phyloP scores from a whole-genome alignment of 2,888 invertebrate genomes.

The Ophraella communa region DNA sequence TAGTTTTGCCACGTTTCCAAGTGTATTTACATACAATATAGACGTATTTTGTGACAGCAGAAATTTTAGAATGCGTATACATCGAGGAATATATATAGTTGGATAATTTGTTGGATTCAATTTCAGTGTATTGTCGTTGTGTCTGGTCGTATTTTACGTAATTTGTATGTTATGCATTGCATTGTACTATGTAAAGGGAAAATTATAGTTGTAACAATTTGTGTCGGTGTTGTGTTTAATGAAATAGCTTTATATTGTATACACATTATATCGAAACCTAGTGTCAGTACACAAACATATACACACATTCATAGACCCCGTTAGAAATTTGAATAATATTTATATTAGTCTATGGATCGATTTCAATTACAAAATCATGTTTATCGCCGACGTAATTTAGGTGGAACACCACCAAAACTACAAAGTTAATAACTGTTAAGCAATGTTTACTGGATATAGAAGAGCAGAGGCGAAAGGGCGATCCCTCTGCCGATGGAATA shows the following conservation, averaged over 20 bases:
- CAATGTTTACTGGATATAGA: background rate
- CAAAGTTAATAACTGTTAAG: background rate
- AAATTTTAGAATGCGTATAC: slow-evolving; percentile 14
- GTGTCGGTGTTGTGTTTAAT: background rate
- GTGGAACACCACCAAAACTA: too few species aligned
- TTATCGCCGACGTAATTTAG: too few species aligned
- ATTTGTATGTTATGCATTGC: slow-evolving; percentile 11
- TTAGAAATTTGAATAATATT: too few species aligned
- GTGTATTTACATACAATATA: slow-evolving; percentile 11
- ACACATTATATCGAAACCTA: background rate
- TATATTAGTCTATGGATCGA: too few species aligned
- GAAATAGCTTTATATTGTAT: background rate
- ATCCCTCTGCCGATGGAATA: background rate
- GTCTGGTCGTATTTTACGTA: slow-evolving; percentile 15
- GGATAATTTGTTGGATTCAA: slow-evolving; percentile 22
- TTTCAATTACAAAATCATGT: too few species aligned
- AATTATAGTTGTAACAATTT: slow-evolving; percentile 7
- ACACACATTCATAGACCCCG: background rate
- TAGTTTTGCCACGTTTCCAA: background rate
- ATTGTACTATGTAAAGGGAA: background rate
- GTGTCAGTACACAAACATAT: background rate
- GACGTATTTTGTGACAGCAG: slow-evolving; percentile 5
- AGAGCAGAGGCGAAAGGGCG: background rate
- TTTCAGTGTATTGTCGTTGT: slow-evolving; percentile 10
- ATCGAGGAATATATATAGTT: background rate